These are phyloP conservation scores for Rhinolophus ferrumequinum DNA, from an alignment of 2,113 vertebrate genomes.

Conservation along the genomic window DNA sequence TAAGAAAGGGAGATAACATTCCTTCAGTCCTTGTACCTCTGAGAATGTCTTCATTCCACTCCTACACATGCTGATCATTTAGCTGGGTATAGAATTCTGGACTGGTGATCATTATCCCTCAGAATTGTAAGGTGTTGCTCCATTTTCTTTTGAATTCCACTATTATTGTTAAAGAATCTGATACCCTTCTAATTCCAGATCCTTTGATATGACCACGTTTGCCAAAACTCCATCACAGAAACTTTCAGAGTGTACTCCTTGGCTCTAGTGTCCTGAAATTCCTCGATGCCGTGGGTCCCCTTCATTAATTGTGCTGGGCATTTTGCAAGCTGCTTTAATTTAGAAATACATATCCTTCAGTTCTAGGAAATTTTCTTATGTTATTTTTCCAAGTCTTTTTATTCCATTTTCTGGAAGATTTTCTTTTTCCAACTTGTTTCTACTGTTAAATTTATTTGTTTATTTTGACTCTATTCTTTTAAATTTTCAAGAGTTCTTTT, in stretches of 20 bases:
- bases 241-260: not conserved
- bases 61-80: not conserved
- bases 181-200: not conserved
- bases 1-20: not conserved
- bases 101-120: not conserved
- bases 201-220: not conserved
- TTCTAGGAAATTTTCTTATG: not conserved
- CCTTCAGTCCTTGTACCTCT: not conserved
- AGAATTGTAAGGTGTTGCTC: not conserved
- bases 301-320: not conserved
- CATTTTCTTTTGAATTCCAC: not conserved
- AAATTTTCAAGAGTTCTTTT: not conserved
- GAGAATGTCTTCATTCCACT: not conserved
- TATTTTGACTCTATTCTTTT: conserved; percentile 2
- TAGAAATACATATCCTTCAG: not conserved
- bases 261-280: not conserved
- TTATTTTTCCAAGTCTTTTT: not conserved
- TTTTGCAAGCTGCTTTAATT: not conserved
- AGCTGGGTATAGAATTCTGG: not conserved
- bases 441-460: conserved; percentile 3
- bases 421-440: not conserved
- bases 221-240: not conserved
- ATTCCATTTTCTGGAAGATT: not conserved
- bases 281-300: not conserved
- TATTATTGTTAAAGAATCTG: not conserved